Percentiles rank a stretch among this genome's conserved stretches.
Evolutionary conservation across 2,888 invertebrate genomes (phyloP).

Genomic region (Homarus gammarus): DNA sequence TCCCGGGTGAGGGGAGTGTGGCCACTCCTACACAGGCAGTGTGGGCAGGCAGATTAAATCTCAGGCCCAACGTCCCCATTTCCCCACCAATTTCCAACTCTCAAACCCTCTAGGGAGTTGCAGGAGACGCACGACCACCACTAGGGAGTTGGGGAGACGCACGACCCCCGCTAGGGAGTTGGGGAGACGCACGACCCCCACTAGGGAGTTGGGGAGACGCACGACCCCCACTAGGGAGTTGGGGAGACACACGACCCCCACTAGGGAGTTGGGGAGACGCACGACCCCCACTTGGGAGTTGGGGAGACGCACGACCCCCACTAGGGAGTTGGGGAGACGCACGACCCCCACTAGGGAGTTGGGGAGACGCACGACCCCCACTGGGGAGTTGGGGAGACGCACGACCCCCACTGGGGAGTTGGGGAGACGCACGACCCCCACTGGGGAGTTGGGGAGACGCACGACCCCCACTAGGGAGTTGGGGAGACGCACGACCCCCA

Average conservation of each 20-base stretch:
- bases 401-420: too few species aligned
- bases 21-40: not conserved
- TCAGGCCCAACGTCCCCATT: not conserved
- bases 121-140: not conserved
- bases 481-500: too few species aligned
- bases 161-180: too few species aligned
- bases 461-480: too few species aligned
- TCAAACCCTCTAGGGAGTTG: not conserved
- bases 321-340: too few species aligned
- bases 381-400: too few species aligned
- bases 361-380: not conserved
- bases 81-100: slow-evolving; percentile 16
- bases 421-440: not conserved
- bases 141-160: too few species aligned
- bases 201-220: too few species aligned
- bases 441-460: too few species aligned
- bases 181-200: not conserved
- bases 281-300: too few species aligned
- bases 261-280: too few species aligned
- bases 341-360: not conserved
- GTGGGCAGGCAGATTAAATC: slow-evolving; percentile 12
- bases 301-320: not conserved
- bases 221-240: not conserved
- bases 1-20: slow-evolving; percentile 1
- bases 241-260: not conserved